phyloP scores from a whole-genome alignment of 35 echinoderm and acorn worm species.

The Holothuria glaberrima region DNA sequence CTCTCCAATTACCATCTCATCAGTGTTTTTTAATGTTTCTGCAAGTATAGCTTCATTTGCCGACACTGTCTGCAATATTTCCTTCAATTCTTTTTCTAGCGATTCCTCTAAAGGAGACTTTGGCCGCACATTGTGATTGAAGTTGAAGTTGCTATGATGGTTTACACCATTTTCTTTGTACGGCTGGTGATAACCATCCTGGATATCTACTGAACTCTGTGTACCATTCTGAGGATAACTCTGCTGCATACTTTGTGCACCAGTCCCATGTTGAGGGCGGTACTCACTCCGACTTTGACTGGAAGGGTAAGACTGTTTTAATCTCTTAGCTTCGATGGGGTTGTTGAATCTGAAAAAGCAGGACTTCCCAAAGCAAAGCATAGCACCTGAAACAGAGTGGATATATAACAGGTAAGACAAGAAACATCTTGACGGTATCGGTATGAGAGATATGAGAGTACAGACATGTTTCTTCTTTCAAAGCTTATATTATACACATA shows the following conservation, averaged over 20 bases:
- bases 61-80: constrained; percentile 83
- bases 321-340: constrained; percentile 76
- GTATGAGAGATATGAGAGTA: no score
- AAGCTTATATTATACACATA: no score
- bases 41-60: constrained; percentile 69
- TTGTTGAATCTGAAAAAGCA: constrained; percentile 93
- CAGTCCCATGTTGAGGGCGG: not conserved
- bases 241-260: not conserved
- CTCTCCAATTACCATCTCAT: constrained; percentile 37
- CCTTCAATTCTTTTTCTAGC: constrained; percentile 79
- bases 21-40: constrained; percentile 72
- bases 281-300: constrained; percentile 59
- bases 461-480: no score
- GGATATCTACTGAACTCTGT: no score
- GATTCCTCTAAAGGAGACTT: constrained; percentile 67
- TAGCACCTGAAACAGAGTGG: constrained; percentile 80
- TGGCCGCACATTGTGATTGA: constrained; percentile 64
- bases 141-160: constrained; percentile 31
- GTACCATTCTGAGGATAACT: not conserved
- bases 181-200: not conserved
- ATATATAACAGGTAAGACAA: not conserved
- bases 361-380: constrained; percentile 96
- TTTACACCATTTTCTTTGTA: constrained; percentile 33
- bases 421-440: no score
- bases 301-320: constrained; percentile 49